These are phyloP conservation scores for Cordilura impudica DNA, from an alignment of 2,888 invertebrate species.

Conservation along the genomic window DNA sequence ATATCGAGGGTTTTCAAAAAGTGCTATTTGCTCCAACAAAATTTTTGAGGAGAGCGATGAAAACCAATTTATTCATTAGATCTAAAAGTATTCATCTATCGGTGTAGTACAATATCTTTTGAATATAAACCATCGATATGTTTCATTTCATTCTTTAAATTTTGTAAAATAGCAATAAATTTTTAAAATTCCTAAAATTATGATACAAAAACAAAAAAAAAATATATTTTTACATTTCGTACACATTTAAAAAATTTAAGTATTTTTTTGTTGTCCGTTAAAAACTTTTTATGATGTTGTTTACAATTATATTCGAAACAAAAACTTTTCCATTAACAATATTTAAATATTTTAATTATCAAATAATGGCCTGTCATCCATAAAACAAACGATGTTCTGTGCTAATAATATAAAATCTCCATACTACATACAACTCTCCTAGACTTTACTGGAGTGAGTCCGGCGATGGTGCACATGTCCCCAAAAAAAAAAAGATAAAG, in stretches of 20 bases:
- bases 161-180: too few species aligned
- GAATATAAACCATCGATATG: too few species aligned
- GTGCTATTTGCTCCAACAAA: too few species aligned
- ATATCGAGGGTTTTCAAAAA: too few species aligned
- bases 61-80: too few species aligned
- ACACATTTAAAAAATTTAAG: background rate
- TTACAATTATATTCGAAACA: constrained; percentile 24
- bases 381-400: background rate
- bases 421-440: constrained; percentile 9
- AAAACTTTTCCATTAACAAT: constrained; percentile 25
- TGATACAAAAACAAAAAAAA: background rate
- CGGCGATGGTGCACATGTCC: background rate
- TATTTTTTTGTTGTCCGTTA: background rate
- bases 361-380: background rate
- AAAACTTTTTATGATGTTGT: constrained; percentile 42
- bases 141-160: too few species aligned
- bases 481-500: constrained; percentile 4
- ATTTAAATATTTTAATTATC: constrained; percentile 32
- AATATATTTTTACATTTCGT: background rate
- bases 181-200: background rate
- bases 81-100: too few species aligned
- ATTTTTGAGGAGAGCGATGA: too few species aligned
- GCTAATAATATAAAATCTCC: background rate
- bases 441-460: constrained; percentile 14
- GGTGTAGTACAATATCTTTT: too few species aligned